Base-by-base conservation (phyloP, 2,797 vertebrate genomes). In the Falco concolor region DNA sequence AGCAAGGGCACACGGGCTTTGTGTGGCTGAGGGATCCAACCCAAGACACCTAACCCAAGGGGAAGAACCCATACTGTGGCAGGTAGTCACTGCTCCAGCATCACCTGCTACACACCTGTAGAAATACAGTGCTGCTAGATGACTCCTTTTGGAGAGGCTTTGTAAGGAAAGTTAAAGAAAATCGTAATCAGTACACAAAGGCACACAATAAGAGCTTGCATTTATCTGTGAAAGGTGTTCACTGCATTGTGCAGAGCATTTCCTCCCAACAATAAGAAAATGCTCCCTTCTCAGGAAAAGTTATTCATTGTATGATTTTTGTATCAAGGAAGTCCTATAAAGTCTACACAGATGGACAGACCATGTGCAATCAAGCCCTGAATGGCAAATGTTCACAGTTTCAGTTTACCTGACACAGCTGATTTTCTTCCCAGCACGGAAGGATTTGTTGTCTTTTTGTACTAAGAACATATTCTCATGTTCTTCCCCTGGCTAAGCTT, bases 361-460 rank as follows among this genome's bases (percentile, higher is more conserved):
- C 69, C 64, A 68, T 6, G 57, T 81, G 72, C 70, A 81, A 59
- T 69, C 87, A 82, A 84, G 79, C 64, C 59, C 90, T 65, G 79
- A 93, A 93, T 64, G 60, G 82, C 72, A 89, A 91, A 84, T 54
- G 50, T 88, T 97, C 92, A 86, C 53, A 65, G 81, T 45, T 92
- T 84, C 54, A 86, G 77, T 84, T 92, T 94, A 93, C 87, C 91
- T 90, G 77, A 88, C 94, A 93, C 53, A 90, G 91, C 76, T 57
- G 77, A 86, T 92, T 84, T 93, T 82, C 92, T 90, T 44, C 36
- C 24, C 47, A 75, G 89, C 93, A 73, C 0, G 3, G 47, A 69
- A 28, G 27, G 64, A 87, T 96, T 86, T 89, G 67, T 69, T 82
- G 64, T 74, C 45, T 61, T 84, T 94, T 91, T 75, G 61, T 69